A percentile compares a stretch with the other conserved stretches of the same genome.
Evolutionary conservation across 37 sponge, comb jelly and placozoan genomes (phyloP).

Genomic region (Agelas oroides): DNA sequence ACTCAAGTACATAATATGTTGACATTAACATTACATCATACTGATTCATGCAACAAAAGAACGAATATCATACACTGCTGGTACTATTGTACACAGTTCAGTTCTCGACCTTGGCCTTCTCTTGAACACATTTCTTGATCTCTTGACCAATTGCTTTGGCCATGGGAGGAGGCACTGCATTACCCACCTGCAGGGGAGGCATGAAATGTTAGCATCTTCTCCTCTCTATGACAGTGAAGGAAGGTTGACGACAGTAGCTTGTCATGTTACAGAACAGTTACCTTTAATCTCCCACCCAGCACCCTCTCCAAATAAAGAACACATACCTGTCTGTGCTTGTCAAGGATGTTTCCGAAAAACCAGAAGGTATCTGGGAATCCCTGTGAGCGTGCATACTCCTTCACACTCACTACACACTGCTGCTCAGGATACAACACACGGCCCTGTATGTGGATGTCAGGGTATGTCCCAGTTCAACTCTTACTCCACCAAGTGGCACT

Average conservation of each 20-base stretch:
- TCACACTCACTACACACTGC: constrained; percentile 90
- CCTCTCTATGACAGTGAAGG: background rate
- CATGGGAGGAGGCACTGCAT: constrained; percentile 96
- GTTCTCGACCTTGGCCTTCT: background rate
- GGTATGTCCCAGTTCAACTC: too few relatives aligned
- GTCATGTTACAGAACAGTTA: too few relatives aligned
- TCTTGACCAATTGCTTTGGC: constrained; percentile 88
- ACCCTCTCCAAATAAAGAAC: background rate
- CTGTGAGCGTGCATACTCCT: constrained; percentile 95
- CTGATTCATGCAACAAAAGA: too few relatives aligned
- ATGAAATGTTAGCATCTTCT: background rate
- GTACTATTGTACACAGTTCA: too few relatives aligned
- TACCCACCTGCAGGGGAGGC: constrained; percentile 76
- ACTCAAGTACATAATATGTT: too few relatives aligned
- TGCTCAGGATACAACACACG: constrained; percentile 95
- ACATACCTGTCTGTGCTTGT: constrained; percentile 86
- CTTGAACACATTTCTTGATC: constrained; percentile 60
- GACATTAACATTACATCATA: too few relatives aligned
- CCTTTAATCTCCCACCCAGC: too few relatives aligned
- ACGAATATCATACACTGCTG: too few relatives aligned
- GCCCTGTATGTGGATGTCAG: constrained; percentile 67
- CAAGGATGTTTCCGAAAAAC: constrained; percentile 90
- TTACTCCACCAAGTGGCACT: too few relatives aligned
- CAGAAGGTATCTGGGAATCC: constrained; percentile 91
- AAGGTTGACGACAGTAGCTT: too few relatives aligned